phyloP scores from a whole-genome alignment of 2,888 invertebrate genomes.

The Leptarthrus brevirostris region DNA sequence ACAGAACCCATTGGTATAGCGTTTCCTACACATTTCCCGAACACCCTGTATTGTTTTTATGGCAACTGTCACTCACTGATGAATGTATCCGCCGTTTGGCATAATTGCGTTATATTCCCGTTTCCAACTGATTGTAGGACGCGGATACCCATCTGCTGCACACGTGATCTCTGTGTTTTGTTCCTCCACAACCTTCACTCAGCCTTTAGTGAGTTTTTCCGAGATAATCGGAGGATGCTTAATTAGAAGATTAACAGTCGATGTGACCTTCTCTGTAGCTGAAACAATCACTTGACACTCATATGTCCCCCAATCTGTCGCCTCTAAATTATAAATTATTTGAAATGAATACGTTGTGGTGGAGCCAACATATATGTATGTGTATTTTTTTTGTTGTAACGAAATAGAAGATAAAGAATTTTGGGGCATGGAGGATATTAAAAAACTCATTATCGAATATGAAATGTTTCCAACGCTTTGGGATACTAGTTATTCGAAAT shows the following conservation, averaged over 20 bases:
- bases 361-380: no score
- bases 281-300: slow-evolving; percentile 66
- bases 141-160: slow-evolving; percentile 81
- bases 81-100: slow-evolving; percentile 62
- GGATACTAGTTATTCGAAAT: no score
- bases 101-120: slow-evolving; percentile 72
- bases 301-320: slow-evolving; percentile 64
- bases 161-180: slow-evolving; percentile 71
- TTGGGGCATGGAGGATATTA: no score
- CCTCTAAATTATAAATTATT: slow-evolving; percentile 63
- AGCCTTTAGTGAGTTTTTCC: slow-evolving; percentile 60
- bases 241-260: slow-evolving; percentile 62
- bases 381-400: no score
- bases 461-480: no score
- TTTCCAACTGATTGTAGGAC: slow-evolving; percentile 77
- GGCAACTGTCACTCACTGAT: slow-evolving; percentile 43
- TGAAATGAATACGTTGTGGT: slow-evolving; percentile 62
- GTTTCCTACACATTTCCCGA: no score
- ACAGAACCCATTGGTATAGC: no score
- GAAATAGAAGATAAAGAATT: no score
- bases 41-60: no score
- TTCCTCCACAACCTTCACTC: slow-evolving; percentile 61
- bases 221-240: slow-evolving; percentile 63
- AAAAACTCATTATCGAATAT: no score
- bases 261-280: slow-evolving; percentile 61